A percentile compares a stretch with the other conserved stretches of the same genome.
Conservation (phyloP, 2,113 vertebrate species). For the Saguinus imperator region DNA sequence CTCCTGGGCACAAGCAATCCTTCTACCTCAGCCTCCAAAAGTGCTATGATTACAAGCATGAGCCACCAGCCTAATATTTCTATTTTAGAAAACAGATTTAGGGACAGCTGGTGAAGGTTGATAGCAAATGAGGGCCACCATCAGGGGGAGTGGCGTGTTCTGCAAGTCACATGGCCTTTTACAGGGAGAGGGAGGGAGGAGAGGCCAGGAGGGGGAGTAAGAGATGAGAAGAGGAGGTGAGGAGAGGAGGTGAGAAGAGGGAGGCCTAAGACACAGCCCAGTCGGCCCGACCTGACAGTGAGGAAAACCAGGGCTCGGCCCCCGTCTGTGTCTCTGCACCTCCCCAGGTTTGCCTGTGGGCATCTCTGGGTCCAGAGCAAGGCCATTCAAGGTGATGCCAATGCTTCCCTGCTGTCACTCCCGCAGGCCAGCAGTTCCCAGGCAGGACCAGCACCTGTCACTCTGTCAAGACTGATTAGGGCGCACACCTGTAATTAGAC, state of each 20-base stretch:
- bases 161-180: not conserved
- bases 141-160: not conserved
- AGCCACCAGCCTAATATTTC: not conserved
- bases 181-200: not conserved
- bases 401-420: rapidly evolving
- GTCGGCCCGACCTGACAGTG: rapidly evolving
- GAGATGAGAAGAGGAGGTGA: not conserved
- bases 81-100: not conserved
- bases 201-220: too few species aligned
- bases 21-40: not conserved
- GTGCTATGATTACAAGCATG: not conserved
- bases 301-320: not conserved
- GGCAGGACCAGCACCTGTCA: constrained; percentile 53
- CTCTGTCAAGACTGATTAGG: constrained; percentile 47
- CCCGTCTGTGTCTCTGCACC: too few species aligned
- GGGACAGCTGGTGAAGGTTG: not conserved
- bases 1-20: not conserved
- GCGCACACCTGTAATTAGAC: constrained; percentile 72
- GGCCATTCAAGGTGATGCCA: not conserved
- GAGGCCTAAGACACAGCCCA: not conserved
- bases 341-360: not conserved
- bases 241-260: too few species aligned
- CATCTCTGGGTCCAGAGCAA: not conserved
- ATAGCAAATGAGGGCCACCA: rapidly evolving
- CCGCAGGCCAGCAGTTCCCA: not conserved